Conservation (phyloP, 2,797 vertebrate species). For the Chelon labrosus region DNA sequence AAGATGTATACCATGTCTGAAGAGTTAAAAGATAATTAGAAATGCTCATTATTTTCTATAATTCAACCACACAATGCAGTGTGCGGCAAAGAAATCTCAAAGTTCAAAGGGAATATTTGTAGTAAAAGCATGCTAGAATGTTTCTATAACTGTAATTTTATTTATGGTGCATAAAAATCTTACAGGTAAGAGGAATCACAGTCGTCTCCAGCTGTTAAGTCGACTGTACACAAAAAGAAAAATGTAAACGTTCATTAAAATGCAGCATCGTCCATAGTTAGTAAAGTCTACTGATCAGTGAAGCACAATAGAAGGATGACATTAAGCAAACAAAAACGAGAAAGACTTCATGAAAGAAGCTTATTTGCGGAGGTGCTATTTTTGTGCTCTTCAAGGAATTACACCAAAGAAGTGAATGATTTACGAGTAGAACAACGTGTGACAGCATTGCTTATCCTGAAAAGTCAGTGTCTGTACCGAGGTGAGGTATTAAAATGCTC, state of each 20-base stretch:
- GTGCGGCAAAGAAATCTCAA: neutral
- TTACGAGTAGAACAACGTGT: constrained; percentile 57
- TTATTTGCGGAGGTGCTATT: constrained; percentile 18
- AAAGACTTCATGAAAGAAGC: neutral
- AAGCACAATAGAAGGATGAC: constrained; percentile 12
- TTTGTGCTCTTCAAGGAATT: constrained; percentile 18
- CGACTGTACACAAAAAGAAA: constrained; percentile 10
- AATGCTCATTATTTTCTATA: constrained; percentile 17
- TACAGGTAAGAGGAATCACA: constrained; percentile 7
- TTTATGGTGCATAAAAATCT: constrained; percentile 6
- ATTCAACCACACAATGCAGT: constrained; percentile 6
- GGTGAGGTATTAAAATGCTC: constrained; percentile 81
- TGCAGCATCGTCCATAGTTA: constrained; percentile 18
- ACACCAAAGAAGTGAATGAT: constrained; percentile 56
- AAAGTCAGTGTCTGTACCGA: constrained; percentile 66
- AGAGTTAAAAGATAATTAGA: constrained; percentile 43
- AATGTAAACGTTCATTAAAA: constrained; percentile 15
- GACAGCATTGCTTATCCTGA: constrained; percentile 71
- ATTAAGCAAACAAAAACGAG: constrained; percentile 19
- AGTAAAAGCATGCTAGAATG: neutral
- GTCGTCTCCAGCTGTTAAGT: constrained; percentile 5
- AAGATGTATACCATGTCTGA: constrained; percentile 24
- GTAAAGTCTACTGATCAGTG: constrained; percentile 8
- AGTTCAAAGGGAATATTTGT: neutral
- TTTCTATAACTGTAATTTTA: neutral